phyloP scores from a whole-genome alignment of 2,113 vertebrate species.

The Planiliza haematocheilus region DNA sequence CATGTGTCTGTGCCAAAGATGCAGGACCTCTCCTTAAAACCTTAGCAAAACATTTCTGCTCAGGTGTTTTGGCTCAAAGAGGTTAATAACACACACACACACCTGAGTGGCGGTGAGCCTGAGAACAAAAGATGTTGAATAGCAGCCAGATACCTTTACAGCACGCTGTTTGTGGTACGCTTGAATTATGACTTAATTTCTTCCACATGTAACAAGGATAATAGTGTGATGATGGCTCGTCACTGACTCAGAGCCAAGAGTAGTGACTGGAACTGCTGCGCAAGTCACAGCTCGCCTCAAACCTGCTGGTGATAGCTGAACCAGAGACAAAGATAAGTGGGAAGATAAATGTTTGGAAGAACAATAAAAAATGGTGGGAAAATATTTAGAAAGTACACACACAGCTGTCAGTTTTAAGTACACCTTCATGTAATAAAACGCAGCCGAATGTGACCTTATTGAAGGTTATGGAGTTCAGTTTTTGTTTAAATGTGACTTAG shows the following conservation, averaged over 20 bases:
- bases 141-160: constrained; percentile 47
- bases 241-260: constrained; percentile 59
- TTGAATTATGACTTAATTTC: constrained; percentile 36
- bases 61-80: not conserved
- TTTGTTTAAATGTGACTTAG: too few species aligned
- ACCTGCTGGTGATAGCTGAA: constrained; percentile 18
- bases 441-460: too few species aligned
- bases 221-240: constrained; percentile 52
- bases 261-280: constrained; percentile 51
- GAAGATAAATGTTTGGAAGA: constrained; percentile 4
- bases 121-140: constrained; percentile 32
- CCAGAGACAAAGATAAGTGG: constrained; percentile 3
- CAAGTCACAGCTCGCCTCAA: constrained; percentile 56
- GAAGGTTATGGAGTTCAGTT: too few species aligned
- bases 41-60: constrained; percentile 15
- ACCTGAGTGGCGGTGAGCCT: constrained; percentile 20
- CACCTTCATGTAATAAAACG: too few species aligned
- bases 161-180: constrained; percentile 23
- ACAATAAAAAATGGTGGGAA: not conserved
- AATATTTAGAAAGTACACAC: constrained; percentile 1
- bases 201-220: constrained; percentile 52
- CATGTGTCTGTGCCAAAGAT: not conserved
- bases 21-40: not conserved
- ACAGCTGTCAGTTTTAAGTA: not conserved
- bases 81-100: not conserved